Base-by-base conservation (phyloP, 2,888 invertebrate species). In the Sarcophaga variegata region DNA sequence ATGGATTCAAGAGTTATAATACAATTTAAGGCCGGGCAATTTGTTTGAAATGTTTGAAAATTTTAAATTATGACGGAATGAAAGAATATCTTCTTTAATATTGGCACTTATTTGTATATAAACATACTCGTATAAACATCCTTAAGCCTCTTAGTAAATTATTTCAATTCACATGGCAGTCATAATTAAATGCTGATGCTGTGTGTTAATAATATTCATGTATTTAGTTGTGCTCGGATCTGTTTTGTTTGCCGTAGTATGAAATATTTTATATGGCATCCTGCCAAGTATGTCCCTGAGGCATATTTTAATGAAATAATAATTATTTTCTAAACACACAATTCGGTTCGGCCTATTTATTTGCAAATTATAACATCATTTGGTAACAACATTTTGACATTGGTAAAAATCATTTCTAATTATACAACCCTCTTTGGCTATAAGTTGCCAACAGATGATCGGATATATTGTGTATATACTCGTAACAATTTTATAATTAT, bases 271-370 rank as follows among this genome's bases (percentile, higher is more conserved):
- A 27, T 37, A 69, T 81, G 81, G 81, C 81, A 69, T 67, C 49
- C 37, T 37, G 37, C 37, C 37, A 37, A 37, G 6, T 37, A 6
- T 37, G 6, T 37, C 37, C 37, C 37, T 6, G 6, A 37, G 37
- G 37, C 37, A 37, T 37, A 37, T 37, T 37, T 62, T 81, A 81
- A 75, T 81, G 69, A 75, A 81, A 81, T 75, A 81, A 81, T 81
- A 69, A 81, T 81, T 81, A 81, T 81, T 81, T 81, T 75, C 69
- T 75, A 81, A 69, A 81, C 27, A 75, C 74, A 37, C 37, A 37
- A 37, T 37, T 37, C 37, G 37, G 6, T 37, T 37, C 37, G 37
- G 37, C 5, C 37, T 37, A 6, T 37, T 37, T 37, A 6, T 37
- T 37, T 1, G 74, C 66, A 67, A 72, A 67, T 74, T 81, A 67